These are phyloP conservation scores for Hydriomena furcata DNA, from an alignment of 2,888 invertebrate species.

Conservation along the genomic window DNA sequence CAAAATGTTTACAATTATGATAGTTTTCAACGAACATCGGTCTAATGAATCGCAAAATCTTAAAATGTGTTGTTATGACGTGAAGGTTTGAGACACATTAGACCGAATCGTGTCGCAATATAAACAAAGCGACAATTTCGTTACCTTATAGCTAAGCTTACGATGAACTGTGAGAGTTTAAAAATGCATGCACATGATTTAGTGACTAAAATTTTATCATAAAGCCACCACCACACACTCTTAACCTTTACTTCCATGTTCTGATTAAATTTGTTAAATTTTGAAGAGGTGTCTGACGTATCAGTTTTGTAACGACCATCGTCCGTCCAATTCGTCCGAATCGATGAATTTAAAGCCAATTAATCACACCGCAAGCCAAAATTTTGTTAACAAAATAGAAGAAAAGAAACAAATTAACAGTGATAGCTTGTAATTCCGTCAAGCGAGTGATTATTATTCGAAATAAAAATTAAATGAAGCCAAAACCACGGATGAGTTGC, in stretches of 20 bases:
- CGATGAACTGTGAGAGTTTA: constrained; percentile 72
- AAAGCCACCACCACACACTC: constrained; percentile 84
- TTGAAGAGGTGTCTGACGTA: constrained; percentile 66
- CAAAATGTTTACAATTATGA: constrained; percentile 48
- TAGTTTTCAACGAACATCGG: constrained; percentile 41
- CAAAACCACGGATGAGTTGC: constrained; percentile 79
- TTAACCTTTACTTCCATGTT: constrained; percentile 80
- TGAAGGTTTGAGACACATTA: constrained; percentile 39
- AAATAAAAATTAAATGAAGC: constrained; percentile 74
- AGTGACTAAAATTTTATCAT: constrained; percentile 66
- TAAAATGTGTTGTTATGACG: not conserved
- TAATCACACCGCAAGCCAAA: constrained; percentile 82
- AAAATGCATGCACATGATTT: constrained; percentile 80
- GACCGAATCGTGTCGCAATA: constrained; percentile 51
- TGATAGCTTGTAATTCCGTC: constrained; percentile 76
- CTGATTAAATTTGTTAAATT: constrained; percentile 73
- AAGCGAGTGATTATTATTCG: constrained; percentile 74
- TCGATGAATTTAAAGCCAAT: constrained; percentile 68
- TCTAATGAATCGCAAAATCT: constrained; percentile 43
- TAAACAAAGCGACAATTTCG: constrained; percentile 62
- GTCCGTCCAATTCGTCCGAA: constrained; percentile 43
- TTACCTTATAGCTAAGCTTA: constrained; percentile 73
- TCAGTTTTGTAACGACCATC: constrained; percentile 41
- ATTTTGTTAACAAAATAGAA: constrained; percentile 75
- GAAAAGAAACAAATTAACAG: constrained; percentile 71